A percentile compares a stretch with the other conserved stretches of the same genome.
These are phyloP conservation scores for Benitochromis conjunctus DNA, from an alignment of 2,113 vertebrate genomes.

Conservation along the genomic window DNA sequence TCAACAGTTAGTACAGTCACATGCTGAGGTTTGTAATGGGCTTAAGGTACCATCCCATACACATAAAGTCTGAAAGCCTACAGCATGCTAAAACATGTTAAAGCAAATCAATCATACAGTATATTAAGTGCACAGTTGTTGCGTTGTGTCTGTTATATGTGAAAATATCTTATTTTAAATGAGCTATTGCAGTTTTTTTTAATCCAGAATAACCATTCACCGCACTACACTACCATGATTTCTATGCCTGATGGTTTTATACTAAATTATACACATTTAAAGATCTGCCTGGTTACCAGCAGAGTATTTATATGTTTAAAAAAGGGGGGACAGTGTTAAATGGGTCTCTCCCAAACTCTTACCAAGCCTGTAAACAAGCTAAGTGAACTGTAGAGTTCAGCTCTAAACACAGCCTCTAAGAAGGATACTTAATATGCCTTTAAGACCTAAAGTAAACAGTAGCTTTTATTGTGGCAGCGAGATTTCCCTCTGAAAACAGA, in stretches of 20 bases:
- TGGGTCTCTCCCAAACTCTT: background rate
- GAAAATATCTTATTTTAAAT: background rate
- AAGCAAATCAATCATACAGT: background rate
- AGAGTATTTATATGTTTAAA: background rate
- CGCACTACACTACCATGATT: background rate
- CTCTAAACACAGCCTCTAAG: background rate
- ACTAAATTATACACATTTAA: background rate
- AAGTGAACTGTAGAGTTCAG: background rate
- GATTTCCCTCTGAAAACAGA: background rate
- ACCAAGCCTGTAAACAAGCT: background rate
- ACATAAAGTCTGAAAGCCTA: background rate
- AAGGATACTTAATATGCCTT: background rate
- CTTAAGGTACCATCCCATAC: background rate
- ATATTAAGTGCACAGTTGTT: background rate
- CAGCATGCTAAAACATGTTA: background rate
- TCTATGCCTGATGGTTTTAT: background rate
- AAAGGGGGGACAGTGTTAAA: background rate
- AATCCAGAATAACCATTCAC: background rate
- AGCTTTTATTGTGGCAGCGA: background rate
- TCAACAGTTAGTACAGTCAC: background rate
- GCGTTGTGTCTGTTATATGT: background rate
- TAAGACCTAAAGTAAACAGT: background rate
- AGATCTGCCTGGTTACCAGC: background rate
- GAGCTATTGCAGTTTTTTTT: background rate
- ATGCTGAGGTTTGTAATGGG: background rate